A percentile compares a stretch with the other conserved stretches of the same genome.
Conservation (phyloP, 2,888 invertebrate genomes). For the Eristalinus sepulchralis region DNA sequence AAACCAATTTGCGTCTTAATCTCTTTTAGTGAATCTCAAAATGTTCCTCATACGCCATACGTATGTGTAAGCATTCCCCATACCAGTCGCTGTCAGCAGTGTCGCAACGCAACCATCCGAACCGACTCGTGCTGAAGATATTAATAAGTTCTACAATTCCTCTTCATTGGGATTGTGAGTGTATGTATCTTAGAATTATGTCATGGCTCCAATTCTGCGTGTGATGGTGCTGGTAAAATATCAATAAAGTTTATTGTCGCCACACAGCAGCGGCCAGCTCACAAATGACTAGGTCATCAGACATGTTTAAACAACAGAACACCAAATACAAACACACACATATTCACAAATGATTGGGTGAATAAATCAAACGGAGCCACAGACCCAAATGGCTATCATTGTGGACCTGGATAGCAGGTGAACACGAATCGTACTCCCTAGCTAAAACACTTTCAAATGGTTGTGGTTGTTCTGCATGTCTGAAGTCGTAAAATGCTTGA, state of each 20-base stretch:
- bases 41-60: constrained; percentile 13
- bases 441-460: background rate
- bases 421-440: background rate
- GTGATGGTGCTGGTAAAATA: constrained; percentile 32
- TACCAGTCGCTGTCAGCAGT: background rate
- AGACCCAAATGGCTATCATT: background rate
- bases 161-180: background rate
- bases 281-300: constrained; percentile 43
- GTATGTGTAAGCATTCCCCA: background rate
- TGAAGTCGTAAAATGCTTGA: background rate
- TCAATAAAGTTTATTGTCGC: constrained; percentile 27
- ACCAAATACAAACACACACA: background rate
- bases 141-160: constrained; percentile 20
- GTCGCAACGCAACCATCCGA: background rate
- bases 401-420: background rate
- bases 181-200: constrained; percentile 35
- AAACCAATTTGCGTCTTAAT: background rate
- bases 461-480: background rate
- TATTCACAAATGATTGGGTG: background rate
- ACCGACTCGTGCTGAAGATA: constrained; percentile 3
- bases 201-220: constrained; percentile 24
- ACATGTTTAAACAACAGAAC: constrained; percentile 11
- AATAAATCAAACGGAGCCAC: constrained; percentile 10
- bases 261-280: background rate
- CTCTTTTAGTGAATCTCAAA: background rate